Conservation (phyloP, 2,113 vertebrate genomes). For the Phoenicopterus ruber region DNA sequence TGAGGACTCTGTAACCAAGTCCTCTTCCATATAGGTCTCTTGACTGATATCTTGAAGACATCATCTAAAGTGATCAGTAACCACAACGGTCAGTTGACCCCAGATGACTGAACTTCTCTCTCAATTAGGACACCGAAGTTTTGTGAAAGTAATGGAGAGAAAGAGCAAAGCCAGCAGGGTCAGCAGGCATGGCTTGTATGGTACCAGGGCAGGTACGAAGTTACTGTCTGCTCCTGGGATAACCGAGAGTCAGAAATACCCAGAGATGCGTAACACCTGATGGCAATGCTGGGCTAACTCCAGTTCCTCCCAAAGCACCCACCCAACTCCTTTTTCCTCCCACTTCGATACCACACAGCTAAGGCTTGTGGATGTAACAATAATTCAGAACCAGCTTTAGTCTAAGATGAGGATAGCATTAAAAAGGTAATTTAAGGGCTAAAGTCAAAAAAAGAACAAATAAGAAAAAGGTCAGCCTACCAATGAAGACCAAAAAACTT, state of each 20-base stretch:
- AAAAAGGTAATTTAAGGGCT: background rate
- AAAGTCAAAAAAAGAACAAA: background rate
- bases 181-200: background rate
- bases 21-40: background rate
- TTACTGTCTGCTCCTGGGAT: background rate
- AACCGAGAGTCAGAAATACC: background rate
- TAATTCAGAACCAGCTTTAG: background rate
- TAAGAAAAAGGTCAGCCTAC: background rate
- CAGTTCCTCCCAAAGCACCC: background rate
- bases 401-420: background rate
- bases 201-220: background rate
- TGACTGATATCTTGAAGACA: background rate
- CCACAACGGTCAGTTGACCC: rapidly evolving
- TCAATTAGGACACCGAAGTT: background rate
- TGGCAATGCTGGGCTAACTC: background rate
- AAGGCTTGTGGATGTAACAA: background rate
- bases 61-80: background rate
- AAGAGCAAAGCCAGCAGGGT: background rate
- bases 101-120: background rate
- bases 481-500: background rate
- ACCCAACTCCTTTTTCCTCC: background rate
- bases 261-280: background rate
- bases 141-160: background rate
- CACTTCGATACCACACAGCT: background rate
- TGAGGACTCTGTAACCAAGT: background rate